Conservation (phyloP, 2,113 vertebrate genomes). For the Chelonoidis abingdonii region DNA sequence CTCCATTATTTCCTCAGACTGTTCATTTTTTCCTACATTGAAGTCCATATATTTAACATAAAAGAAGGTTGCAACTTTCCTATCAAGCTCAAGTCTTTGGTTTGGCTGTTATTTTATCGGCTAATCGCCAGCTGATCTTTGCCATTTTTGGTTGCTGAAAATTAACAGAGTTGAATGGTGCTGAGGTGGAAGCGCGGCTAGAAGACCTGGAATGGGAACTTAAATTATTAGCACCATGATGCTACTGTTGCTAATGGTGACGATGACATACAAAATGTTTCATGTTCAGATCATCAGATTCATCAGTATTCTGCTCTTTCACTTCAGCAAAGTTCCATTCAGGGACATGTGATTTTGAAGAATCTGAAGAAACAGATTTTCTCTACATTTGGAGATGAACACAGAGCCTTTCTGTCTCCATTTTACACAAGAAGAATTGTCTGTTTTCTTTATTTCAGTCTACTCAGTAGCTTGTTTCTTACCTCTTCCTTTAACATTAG, state of each 20-base stretch:
- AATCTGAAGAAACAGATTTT: neutral
- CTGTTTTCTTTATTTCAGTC: fast-evolving
- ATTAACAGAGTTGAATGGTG: neutral
- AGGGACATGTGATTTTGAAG: neutral
- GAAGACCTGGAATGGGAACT: neutral
- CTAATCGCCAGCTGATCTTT: neutral
- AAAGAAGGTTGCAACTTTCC: neutral
- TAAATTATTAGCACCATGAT: neutral
- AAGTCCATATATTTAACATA: neutral
- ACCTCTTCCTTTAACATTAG: too few species aligned
- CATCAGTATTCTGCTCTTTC: neutral
- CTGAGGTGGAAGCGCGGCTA: neutral
- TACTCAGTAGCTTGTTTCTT: too few species aligned
- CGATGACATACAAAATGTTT: neutral
- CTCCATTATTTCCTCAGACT: neutral
- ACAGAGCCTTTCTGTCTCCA: neutral
- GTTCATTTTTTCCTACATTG: neutral
- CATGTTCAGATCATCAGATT: neutral
- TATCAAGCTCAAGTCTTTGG: neutral
- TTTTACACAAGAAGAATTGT: neutral
- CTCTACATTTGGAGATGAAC: neutral
- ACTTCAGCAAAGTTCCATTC: neutral
- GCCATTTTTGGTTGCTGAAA: neutral
- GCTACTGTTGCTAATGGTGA: neutral
- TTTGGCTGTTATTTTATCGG: neutral